Percentiles rank a stretch among this genome's conserved stretches.
Evolutionary conservation across 2,888 invertebrate species (phyloP).

Genomic region (Poecilobothrus nobilitatus): DNA sequence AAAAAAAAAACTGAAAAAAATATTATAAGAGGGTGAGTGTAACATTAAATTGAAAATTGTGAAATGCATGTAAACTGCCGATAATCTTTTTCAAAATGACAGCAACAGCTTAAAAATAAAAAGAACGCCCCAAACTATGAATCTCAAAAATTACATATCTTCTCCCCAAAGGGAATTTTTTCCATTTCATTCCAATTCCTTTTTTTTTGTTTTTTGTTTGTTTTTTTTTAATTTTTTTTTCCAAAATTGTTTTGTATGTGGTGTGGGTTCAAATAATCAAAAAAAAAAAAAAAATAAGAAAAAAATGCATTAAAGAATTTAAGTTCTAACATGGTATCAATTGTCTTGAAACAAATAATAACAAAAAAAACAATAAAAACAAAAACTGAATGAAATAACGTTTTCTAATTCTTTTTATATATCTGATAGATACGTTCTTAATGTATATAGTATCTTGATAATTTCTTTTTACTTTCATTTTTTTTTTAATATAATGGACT

Average conservation of each 20-base stretch:
- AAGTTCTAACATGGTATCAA: background rate
- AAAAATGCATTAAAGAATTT: background rate
- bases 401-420: too few relatives aligned
- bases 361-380: too few relatives aligned
- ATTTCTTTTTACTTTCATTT: too few relatives aligned
- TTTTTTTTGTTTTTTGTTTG: too few relatives aligned
- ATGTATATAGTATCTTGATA: too few relatives aligned
- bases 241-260: too few relatives aligned
- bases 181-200: background rate
- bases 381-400: too few relatives aligned
- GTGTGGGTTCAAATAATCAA: background rate
- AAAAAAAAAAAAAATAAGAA: background rate
- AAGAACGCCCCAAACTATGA: background rate
- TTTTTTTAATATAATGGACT: too few relatives aligned
- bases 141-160: background rate
- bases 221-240: too few relatives aligned
- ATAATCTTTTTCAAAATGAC: background rate
- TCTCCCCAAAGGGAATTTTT: background rate
- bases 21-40: background rate
- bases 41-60: constrained; percentile 4
- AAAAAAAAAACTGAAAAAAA: too few relatives aligned
- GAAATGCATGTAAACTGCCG: constrained; percentile 1
- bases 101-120: background rate
- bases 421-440: too few relatives aligned
- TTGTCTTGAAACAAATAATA: background rate